Evolutionary conservation across 2,888 invertebrate genomes (phyloP), one percentile per base, ranked within the genome.

Genomic region (Aproaerema taeniolella): DNA sequence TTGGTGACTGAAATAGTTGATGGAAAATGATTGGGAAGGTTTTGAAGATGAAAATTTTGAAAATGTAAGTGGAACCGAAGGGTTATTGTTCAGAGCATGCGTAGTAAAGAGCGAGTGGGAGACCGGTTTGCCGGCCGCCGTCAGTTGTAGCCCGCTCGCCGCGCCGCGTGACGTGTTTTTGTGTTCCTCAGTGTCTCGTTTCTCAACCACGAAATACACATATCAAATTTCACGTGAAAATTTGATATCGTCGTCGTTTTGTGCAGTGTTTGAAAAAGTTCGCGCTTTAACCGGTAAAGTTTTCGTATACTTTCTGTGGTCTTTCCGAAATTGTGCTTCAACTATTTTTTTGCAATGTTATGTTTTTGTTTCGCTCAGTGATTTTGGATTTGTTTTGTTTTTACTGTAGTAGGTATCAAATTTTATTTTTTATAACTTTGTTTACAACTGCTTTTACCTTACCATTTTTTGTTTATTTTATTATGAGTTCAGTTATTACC

Each of bases 211-310:
- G 58, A 63, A 63, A 70, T 72, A 76, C 85, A 85, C 85, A 79
- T 85, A 83, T 86, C 83, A 74, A 81, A 81, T 86, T 86, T 85
- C 78, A 76, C 76, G 76, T 63, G 74, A 79, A 85, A 86, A 77
- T 83, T 85, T 80, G 83, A 80, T 85, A 82, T 80, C 51, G 85
- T 85, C 65, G 85, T 85, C 73, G 63, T 68, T 66, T 62, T 73
- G 52, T 54, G 54, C 68, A 76, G 75, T 79, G 79, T 68, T 63
- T 67, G 61, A 20, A 13, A 74, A 75, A 72, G 69, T 76, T 74
- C 53, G 64, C 65, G 67, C 58, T 60, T 69, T 68, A 46, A 66
- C 61, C 68, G 72, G 76, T 76, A 76, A 77, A 66, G 60, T 58
- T 55, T 58, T 55, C 46, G 48, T 40, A 39, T 52, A 50, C 53